Evolutionary conservation across 2,113 vertebrate genomes (phyloP).

Genomic region (Cyprinodon brontotheroides): DNA sequence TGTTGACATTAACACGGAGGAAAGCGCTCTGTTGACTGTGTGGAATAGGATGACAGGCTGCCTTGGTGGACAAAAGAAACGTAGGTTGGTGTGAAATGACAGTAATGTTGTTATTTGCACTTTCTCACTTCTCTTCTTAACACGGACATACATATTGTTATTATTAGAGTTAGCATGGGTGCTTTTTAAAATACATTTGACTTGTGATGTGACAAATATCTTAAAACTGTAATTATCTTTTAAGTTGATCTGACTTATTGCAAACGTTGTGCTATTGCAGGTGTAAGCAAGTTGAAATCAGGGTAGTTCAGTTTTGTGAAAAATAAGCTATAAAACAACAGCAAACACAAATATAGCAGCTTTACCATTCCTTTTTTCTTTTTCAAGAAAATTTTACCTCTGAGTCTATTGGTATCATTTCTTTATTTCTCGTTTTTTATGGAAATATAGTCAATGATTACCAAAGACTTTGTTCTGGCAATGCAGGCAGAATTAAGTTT

Average conservation of each 20-base stretch:
- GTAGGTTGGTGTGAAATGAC: slow-evolving; percentile 68
- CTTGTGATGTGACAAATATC: slow-evolving; percentile 12
- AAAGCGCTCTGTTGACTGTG: slow-evolving; percentile 39
- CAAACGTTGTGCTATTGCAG: not conserved
- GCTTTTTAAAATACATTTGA: slow-evolving; percentile 13
- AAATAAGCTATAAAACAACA: not conserved
- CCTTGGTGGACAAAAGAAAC: slow-evolving; percentile 51
- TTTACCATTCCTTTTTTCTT: not conserved
- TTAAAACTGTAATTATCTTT: slow-evolving; percentile 29
- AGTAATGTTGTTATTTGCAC: slow-evolving; percentile 62
- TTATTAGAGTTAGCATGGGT: slow-evolving; percentile 32
- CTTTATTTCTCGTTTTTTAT: not conserved
- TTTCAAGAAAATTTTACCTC: not conserved
- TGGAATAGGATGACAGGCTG: slow-evolving; percentile 48
- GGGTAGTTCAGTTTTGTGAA: not conserved
- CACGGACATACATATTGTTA: slow-evolving; percentile 32
- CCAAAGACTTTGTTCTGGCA: not conserved
- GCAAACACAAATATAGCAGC: not conserved
- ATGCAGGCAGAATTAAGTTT: not conserved
- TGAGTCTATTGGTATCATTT: not conserved
- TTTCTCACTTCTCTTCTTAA: slow-evolving; percentile 39
- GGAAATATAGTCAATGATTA: not conserved
- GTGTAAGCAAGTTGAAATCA: not conserved
- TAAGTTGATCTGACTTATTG: not conserved
- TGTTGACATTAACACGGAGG: slow-evolving; percentile 32